Conservation (phyloP, 2,113 vertebrate genomes). For the Tretioscincus oriximinensis region DNA sequence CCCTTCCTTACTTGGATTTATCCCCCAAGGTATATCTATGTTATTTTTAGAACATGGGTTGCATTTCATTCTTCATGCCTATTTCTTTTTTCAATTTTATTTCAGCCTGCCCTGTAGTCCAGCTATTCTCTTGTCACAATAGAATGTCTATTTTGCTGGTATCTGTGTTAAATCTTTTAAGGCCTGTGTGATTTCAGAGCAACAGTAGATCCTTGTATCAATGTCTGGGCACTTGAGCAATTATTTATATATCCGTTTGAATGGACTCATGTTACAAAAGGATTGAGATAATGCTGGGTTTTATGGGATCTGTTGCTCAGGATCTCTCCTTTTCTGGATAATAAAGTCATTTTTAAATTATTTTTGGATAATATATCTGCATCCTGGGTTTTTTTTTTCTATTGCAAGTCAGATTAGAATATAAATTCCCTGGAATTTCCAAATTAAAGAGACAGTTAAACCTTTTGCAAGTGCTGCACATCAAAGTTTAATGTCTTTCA, state of each 20-base stretch:
- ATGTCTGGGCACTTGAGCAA: slow-evolving; percentile 41
- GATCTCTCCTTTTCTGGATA: not conserved
- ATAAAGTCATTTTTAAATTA: slow-evolving; percentile 25
- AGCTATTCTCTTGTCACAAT: slow-evolving; percentile 14
- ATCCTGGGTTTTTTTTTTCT: not conserved
- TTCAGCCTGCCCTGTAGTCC: not conserved
- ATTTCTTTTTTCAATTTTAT: not conserved
- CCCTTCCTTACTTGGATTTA: not conserved
- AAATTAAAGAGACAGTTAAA: no score
- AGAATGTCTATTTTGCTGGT: slow-evolving; percentile 25
- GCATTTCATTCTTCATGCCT: not conserved
- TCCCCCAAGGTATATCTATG: not conserved
- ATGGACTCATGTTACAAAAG: slow-evolving; percentile 48
- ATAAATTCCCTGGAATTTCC: not conserved
- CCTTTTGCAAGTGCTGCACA: no score
- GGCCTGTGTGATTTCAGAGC: slow-evolving; percentile 27
- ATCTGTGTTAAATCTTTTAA: slow-evolving; percentile 30
- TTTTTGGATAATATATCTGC: not conserved
- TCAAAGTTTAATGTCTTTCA: no score
- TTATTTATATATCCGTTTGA: slow-evolving; percentile 50
- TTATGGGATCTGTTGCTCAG: not conserved
- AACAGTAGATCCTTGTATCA: slow-evolving; percentile 44
- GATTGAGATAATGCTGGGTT: slow-evolving; percentile 24
- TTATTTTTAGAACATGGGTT: not conserved
- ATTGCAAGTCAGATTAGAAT: not conserved